phyloP scores from a whole-genome alignment of 2,888 invertebrate species.

The Cataglyphis cursor region DNA sequence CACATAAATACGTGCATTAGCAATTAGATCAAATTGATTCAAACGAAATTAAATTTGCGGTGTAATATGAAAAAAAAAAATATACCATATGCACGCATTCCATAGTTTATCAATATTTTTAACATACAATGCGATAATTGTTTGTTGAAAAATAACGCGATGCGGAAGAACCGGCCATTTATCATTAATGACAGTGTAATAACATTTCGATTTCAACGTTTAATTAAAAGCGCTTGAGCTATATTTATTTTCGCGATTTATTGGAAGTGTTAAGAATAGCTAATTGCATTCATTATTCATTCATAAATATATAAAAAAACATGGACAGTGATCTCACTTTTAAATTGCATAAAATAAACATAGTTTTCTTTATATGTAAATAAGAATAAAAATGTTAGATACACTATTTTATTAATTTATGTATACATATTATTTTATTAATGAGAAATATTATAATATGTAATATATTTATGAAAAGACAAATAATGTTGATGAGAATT shows the following conservation, averaged over 20 bases:
- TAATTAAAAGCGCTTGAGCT: constrained; percentile 20
- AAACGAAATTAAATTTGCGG: constrained; percentile 19
- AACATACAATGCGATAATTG: constrained; percentile 32
- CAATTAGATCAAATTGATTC: not conserved
- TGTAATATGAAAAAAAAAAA: not conserved
- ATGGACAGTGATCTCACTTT: not conserved
- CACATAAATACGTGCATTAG: constrained; percentile 2
- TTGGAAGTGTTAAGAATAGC: constrained; percentile 7
- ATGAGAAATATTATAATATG: not conserved
- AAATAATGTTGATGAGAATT: not conserved
- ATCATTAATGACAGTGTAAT: not conserved
- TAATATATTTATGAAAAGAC: not conserved
- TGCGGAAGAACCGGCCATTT: not conserved
- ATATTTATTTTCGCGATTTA: constrained; percentile 22
- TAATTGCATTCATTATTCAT: not conserved
- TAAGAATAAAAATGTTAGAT: not conserved
- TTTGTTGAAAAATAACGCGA: constrained; percentile 26
- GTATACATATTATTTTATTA: not conserved
- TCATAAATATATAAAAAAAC: constrained; percentile 4
- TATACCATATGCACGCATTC: not conserved
- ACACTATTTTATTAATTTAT: not conserved
- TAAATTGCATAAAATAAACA: not conserved
- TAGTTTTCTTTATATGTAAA: not conserved
- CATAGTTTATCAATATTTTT: constrained; percentile 5
- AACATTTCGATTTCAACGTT: constrained; percentile 9